Percentiles rank a stretch among this genome's conserved stretches.
phyloP scores from a whole-genome alignment of 1,140 invertebrate genomes.

The Prorops nasuta region DNA sequence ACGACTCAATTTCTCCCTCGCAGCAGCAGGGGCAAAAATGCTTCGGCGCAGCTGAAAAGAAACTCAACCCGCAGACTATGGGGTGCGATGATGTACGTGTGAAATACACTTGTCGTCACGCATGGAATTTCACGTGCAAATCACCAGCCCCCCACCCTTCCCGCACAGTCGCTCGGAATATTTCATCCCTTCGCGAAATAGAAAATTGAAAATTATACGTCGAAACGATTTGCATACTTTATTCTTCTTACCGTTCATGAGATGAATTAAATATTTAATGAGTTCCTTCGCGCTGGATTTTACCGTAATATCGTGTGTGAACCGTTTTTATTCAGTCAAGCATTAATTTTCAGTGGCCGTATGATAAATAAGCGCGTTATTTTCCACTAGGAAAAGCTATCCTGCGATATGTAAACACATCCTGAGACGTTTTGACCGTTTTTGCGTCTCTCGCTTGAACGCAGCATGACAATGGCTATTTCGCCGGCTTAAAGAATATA shows the following conservation, averaged over 20 bases:
- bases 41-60: neutral
- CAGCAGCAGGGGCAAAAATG: neutral
- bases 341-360: conserved; percentile 1
- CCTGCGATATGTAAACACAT: too few relatives aligned
- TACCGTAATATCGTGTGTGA: too few relatives aligned
- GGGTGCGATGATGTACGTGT: neutral
- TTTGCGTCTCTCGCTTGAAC: too few relatives aligned
- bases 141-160: too few relatives aligned
- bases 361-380: conserved; percentile 5
- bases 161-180: conserved; percentile 4
- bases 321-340: neutral
- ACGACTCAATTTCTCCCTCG: neutral
- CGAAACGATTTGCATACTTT: conserved; percentile 18
- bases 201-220: conserved; percentile 17
- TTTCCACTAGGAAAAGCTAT: conserved; percentile 6
- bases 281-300: too few relatives aligned
- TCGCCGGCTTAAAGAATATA: too few relatives aligned
- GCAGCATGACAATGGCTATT: too few relatives aligned
- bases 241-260: too few relatives aligned
- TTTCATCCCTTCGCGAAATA: conserved; percentile 8
- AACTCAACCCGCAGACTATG: neutral
- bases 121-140: conserved; percentile 11
- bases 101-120: conserved; percentile 17
- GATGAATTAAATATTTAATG: too few relatives aligned
- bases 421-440: too few relatives aligned